A percentile compares a stretch with the other conserved stretches of the same genome.
Conservation (phyloP, 2,113 vertebrate genomes). For the Lycaon pictus region DNA sequence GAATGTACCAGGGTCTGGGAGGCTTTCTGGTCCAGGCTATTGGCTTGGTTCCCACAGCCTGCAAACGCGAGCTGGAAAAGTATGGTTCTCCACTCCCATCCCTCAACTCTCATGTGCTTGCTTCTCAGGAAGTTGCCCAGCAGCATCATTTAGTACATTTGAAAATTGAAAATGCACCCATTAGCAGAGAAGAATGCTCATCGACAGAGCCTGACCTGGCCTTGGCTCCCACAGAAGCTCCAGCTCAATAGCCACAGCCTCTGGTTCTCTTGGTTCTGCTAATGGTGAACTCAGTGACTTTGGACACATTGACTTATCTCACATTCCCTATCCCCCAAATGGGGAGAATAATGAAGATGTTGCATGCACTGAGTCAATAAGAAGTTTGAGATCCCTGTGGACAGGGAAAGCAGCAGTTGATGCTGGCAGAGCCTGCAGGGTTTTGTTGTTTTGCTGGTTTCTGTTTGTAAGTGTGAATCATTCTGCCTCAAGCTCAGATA, state of each 20-base stretch:
- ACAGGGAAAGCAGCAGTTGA: background rate
- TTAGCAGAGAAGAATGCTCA: slow-evolving; percentile 28
- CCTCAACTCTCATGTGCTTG: background rate
- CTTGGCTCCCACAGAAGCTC: background rate
- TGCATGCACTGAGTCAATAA: slow-evolving; percentile 35
- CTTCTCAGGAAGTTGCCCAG: slow-evolving; percentile 55
- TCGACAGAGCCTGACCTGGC: background rate
- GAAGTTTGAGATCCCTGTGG: slow-evolving; percentile 55
- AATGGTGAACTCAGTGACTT: slow-evolving; percentile 33
- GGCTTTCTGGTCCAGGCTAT: slow-evolving; percentile 1
- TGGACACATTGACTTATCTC: slow-evolving; percentile 37
- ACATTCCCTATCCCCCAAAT: background rate
- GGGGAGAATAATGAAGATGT: slow-evolving; percentile 62
- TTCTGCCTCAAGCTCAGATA: slow-evolving; percentile 45
- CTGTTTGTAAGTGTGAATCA: slow-evolving; percentile 57
- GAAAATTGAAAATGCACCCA: slow-evolving; percentile 30
- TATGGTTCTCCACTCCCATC: background rate
- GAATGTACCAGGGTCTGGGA: background rate
- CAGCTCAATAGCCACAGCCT: background rate
- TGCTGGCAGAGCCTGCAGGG: background rate
- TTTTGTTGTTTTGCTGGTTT: slow-evolving; percentile 59
- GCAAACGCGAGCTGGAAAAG: slow-evolving; percentile 13
- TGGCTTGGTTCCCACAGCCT: background rate
- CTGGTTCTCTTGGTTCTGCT: slow-evolving; percentile 27
- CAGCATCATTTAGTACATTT: background rate